A percentile compares a stretch with the other conserved stretches of the same genome.
phyloP scores from a whole-genome alignment of 2,888 invertebrate species.

The Cerceris rybyensis region DNA sequence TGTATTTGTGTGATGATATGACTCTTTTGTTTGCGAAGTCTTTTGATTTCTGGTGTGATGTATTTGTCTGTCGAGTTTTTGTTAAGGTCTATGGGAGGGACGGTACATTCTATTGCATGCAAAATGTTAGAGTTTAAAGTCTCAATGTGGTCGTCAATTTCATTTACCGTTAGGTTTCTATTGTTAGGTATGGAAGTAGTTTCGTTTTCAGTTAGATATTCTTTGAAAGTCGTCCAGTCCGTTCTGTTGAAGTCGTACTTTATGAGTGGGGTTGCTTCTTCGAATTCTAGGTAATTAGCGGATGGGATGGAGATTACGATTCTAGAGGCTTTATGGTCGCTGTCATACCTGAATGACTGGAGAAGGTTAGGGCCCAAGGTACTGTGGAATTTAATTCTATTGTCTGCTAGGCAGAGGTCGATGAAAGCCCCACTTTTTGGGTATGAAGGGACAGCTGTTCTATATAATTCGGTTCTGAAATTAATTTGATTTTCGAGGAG shows the following conservation, averaged over 20 bases:
- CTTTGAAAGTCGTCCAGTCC: background rate
- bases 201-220: background rate
- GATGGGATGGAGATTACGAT: background rate
- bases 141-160: background rate
- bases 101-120: background rate
- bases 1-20: background rate
- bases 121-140: background rate
- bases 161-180: background rate
- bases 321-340: slow-evolving; percentile 7
- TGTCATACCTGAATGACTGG: background rate
- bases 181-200: background rate
- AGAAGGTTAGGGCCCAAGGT: background rate
- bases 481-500: background rate
- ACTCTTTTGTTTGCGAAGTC: background rate
- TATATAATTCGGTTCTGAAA: background rate
- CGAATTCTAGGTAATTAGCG: background rate
- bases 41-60: too few species aligned
- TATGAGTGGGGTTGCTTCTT: background rate
- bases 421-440: too few species aligned
- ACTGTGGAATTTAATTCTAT: slow-evolving; percentile 6
- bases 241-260: too few species aligned
- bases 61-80: background rate
- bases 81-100: background rate
- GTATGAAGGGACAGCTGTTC: background rate
- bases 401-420: background rate